phyloP scores from a whole-genome alignment of 2,888 invertebrate species.

The Entomobrya proxima region DNA sequence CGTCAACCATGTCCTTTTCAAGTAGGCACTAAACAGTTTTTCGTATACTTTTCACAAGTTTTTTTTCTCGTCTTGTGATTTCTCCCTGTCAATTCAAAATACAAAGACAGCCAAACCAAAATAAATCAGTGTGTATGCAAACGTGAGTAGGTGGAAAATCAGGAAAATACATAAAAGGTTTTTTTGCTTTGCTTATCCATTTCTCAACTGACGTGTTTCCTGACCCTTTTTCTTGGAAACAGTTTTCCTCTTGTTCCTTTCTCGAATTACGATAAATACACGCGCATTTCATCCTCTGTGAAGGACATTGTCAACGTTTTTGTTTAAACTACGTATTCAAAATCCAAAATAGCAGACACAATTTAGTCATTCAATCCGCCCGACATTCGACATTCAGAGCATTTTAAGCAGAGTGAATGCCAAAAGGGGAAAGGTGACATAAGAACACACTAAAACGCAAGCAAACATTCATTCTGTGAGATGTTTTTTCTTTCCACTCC shows the following conservation, averaged over 20 bases:
- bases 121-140: no score
- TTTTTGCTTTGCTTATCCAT: no score
- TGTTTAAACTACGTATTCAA: background rate
- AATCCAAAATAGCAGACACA: no score
- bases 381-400: no score
- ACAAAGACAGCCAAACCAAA: background rate
- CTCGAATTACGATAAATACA: background rate
- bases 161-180: no score
- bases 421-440: conserved; percentile 26
- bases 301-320: background rate
- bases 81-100: background rate
- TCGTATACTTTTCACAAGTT: background rate
- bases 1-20: background rate
- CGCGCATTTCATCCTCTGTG: background rate
- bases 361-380: background rate
- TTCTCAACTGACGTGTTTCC: no score
- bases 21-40: no score
- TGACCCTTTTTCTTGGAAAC: no score
- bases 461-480: background rate
- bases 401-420: background rate
- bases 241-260: background rate
- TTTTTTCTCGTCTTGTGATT: background rate
- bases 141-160: no score
- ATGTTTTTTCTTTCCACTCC: background rate
- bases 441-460: no score